Conservation (phyloP, 2,797 vertebrate genomes). For the Lerista edwardsae region DNA sequence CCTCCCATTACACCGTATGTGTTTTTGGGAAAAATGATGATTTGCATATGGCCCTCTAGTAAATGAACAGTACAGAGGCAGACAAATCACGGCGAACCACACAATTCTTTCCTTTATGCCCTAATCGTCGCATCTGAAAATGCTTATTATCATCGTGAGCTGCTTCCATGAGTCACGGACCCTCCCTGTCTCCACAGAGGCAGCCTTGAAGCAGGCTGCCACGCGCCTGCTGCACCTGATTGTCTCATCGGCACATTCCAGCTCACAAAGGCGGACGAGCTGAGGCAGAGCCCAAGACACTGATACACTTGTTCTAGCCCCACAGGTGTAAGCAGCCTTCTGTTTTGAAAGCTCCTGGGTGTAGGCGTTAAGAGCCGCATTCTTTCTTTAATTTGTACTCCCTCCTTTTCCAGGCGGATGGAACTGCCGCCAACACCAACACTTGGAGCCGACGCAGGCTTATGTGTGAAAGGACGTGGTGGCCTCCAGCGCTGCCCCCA, state of each 20-base stretch:
- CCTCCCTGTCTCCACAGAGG: slow-evolving; percentile 77
- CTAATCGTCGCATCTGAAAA: slow-evolving; percentile 74
- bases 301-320: slow-evolving; percentile 97
- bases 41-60: slow-evolving; percentile 42
- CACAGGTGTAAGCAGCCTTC: slow-evolving; percentile 92
- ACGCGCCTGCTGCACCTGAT: slow-evolving; percentile 98
- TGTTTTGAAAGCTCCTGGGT: slow-evolving; percentile 81
- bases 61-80: slow-evolving; percentile 36
- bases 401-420: slow-evolving; percentile 66
- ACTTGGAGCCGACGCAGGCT: slow-evolving; percentile 32
- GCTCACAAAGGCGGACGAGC: slow-evolving; percentile 84
- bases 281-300: slow-evolving; percentile 86
- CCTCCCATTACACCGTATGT: neutral
- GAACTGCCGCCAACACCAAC: slow-evolving; percentile 64
- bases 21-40: slow-evolving; percentile 16
- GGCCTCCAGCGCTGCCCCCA: slow-evolving; percentile 51
- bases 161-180: slow-evolving; percentile 77
- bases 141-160: slow-evolving; percentile 79
- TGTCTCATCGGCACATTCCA: slow-evolving; percentile 94
- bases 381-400: slow-evolving; percentile 77
- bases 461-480: neutral
- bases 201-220: slow-evolving; percentile 88
- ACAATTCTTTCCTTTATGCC: slow-evolving; percentile 76
- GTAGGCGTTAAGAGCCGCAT: slow-evolving; percentile 76
- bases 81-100: slow-evolving; percentile 61